Evolutionary conservation across 2,888 invertebrate species (phyloP).

Genomic region (Teinopalpus imperialis): DNA sequence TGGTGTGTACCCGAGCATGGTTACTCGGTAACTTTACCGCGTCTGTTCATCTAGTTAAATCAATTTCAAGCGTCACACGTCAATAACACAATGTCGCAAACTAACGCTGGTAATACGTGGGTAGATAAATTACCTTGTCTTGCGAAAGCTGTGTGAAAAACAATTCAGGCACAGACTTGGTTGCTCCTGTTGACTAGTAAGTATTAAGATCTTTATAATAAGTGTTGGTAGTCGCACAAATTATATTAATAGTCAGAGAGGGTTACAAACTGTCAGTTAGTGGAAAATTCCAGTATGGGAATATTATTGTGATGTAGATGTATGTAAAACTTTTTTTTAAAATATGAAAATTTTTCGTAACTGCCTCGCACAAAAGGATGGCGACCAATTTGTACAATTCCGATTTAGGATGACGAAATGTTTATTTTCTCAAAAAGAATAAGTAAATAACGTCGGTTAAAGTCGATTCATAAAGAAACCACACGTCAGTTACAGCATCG

Average conservation of each 20-base stretch:
- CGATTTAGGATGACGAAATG: too few relatives aligned
- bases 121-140: conserved; percentile 32
- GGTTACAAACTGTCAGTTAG: neutral
- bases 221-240: conserved; percentile 6
- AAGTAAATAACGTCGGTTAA: too few relatives aligned
- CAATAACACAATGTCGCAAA: conserved; percentile 29
- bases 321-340: too few relatives aligned
- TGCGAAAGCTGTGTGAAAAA: conserved; percentile 2
- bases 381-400: too few relatives aligned
- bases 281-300: neutral
- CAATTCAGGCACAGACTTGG: neutral
- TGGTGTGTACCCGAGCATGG: neutral
- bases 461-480: too few relatives aligned
- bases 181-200: conserved; percentile 3
- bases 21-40: conserved; percentile 5
- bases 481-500: too few relatives aligned
- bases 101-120: conserved; percentile 28
- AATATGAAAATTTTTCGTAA: too few relatives aligned
- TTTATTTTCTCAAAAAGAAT: too few relatives aligned
- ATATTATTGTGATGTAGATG: too few relatives aligned
- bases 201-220: conserved; percentile 14
- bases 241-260: conserved; percentile 1
- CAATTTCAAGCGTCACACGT: conserved; percentile 30
- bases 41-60: conserved; percentile 31
- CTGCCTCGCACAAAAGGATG: too few relatives aligned